Conservation (phyloP, 35 echinoderm and acorn worm species). For the Apostichopus japonicus region DNA sequence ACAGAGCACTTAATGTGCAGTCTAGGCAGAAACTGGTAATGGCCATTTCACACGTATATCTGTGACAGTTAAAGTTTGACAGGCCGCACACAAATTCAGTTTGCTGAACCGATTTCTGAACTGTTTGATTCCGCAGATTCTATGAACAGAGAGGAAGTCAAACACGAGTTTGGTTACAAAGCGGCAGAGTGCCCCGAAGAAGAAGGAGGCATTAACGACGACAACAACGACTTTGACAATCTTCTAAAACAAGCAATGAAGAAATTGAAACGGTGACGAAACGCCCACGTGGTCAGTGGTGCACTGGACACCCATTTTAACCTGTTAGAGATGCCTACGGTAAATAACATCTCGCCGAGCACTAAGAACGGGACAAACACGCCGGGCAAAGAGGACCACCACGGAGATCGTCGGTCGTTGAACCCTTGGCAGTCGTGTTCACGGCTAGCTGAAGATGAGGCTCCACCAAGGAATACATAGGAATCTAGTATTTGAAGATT, state of each 20-base stretch:
- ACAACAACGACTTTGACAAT: constrained; percentile 26
- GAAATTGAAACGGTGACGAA: constrained; percentile 32
- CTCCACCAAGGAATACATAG: too few relatives aligned
- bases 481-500: too few relatives aligned
- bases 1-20: not conserved
- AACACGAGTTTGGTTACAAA: constrained; percentile 22
- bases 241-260: constrained; percentile 38
- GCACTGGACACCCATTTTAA: too few relatives aligned
- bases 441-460: too few relatives aligned
- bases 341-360: too few relatives aligned
- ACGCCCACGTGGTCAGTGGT: not conserved
- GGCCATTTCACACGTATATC: not conserved
- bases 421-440: too few relatives aligned
- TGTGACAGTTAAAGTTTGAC: not conserved
- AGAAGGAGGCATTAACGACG: not conserved
- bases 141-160: constrained; percentile 27
- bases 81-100: too few relatives aligned
- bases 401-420: too few relatives aligned
- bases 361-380: too few relatives aligned
- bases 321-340: too few relatives aligned
- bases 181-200: not conserved
- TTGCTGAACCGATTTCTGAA: too few relatives aligned
- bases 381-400: too few relatives aligned
- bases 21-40: not conserved
- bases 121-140: not conserved